These are phyloP conservation scores for Sepiola atlantica DNA, from an alignment of 2,888 invertebrate genomes.

Conservation along the genomic window DNA sequence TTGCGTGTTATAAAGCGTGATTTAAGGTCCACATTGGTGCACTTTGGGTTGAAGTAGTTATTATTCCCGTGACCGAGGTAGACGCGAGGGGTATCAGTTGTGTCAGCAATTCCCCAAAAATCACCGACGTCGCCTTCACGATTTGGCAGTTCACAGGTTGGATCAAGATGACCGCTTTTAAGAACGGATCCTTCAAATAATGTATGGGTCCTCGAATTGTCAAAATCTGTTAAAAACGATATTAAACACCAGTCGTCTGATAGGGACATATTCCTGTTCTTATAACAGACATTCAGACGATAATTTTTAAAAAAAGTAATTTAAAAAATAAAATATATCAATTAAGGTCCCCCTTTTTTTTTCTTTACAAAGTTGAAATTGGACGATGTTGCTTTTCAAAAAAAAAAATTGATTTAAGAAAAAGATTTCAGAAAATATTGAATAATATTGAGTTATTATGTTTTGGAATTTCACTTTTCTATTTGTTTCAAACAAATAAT, in stretches of 20 bases:
- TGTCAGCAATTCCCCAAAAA: background rate
- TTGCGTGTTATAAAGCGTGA: background rate
- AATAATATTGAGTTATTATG: background rate
- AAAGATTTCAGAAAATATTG: no score
- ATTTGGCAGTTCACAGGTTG: background rate
- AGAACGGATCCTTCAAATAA: background rate
- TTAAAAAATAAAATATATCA: background rate
- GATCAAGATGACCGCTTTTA: background rate
- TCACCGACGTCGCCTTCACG: background rate
- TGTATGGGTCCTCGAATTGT: background rate
- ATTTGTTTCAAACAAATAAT: background rate
- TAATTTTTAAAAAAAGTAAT: background rate
- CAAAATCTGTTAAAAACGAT: background rate
- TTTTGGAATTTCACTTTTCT: background rate
- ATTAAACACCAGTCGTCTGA: background rate
- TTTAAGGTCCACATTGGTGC: background rate
- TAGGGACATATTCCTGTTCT: background rate
- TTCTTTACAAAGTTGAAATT: no score
- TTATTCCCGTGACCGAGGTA: background rate
- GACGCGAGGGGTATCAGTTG: background rate
- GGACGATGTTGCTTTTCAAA: no score
- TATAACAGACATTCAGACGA: slow-evolving; percentile 18
- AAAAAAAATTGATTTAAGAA: no score
- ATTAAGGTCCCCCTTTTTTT: no score
- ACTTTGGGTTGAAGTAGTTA: background rate